Evolutionary conservation across 2,113 vertebrate genomes (phyloP).

Genomic region (Rhynchomys soricoides): DNA sequence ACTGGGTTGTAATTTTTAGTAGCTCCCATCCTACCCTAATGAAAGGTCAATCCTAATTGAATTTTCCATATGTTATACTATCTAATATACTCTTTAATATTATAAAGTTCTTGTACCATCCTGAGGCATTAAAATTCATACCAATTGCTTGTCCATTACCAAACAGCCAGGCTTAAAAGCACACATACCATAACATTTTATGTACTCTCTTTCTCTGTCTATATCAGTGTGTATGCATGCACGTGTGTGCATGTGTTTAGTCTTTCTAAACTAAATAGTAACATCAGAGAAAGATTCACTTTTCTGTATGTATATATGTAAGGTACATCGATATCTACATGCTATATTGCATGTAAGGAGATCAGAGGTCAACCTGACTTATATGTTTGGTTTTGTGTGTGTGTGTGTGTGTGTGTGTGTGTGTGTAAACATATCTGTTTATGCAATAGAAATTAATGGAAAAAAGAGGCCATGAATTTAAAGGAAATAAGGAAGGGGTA

Average conservation of each 20-base stretch:
- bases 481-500: not conserved
- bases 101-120: not conserved
- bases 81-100: not conserved
- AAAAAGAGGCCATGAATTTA: not conserved
- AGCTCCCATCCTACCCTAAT: not conserved
- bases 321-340: not conserved
- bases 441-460: not conserved
- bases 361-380: not conserved
- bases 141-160: not conserved
- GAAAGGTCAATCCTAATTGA: not conserved
- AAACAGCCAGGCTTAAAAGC: not conserved
- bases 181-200: not conserved
- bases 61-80: not conserved
- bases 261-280: not conserved
- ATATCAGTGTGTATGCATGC: not conserved
- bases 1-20: not conserved
- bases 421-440: not conserved
- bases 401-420: no score
- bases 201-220: no score
- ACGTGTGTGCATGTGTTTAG: not conserved
- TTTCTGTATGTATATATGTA: not conserved
- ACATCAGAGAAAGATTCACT: not conserved
- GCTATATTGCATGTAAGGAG: not conserved
- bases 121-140: not conserved
- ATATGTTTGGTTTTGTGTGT: not conserved